Conservation (phyloP, 1,140 invertebrate species). For the Eurosta solidaginis region DNA sequence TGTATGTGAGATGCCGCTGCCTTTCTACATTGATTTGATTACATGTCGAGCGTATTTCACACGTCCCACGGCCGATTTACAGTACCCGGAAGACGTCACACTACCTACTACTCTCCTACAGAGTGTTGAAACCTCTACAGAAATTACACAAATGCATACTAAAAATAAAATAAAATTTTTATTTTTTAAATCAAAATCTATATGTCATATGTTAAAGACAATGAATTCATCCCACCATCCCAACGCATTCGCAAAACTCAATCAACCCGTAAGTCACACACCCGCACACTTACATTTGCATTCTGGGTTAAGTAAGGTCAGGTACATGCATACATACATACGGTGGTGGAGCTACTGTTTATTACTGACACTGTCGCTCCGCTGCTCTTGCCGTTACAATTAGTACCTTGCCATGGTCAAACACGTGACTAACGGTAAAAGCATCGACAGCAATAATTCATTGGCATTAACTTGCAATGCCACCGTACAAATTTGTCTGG, state of each 20-base stretch:
- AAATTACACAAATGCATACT: too few species aligned
- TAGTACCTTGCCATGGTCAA: neutral
- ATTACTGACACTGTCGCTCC: neutral
- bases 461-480: neutral
- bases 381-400: too few species aligned
- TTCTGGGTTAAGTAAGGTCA: slow-evolving; percentile 27
- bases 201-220: too few species aligned
- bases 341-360: neutral
- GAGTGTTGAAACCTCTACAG: too few species aligned
- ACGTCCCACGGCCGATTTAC: neutral
- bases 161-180: too few species aligned
- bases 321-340: too few species aligned
- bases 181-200: too few species aligned
- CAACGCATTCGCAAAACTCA: too few species aligned
- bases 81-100: neutral
- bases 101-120: neutral
- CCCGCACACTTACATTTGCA: neutral
- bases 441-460: neutral
- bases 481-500: neutral
- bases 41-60: slow-evolving; percentile 21
- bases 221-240: too few species aligned
- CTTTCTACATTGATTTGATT: slow-evolving; percentile 20
- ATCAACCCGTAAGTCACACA: too few species aligned
- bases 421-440: neutral
- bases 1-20: slow-evolving; percentile 4